These are phyloP conservation scores for Pituophis catenifer DNA, from an alignment of 2,113 vertebrate species.

Conservation along the genomic window DNA sequence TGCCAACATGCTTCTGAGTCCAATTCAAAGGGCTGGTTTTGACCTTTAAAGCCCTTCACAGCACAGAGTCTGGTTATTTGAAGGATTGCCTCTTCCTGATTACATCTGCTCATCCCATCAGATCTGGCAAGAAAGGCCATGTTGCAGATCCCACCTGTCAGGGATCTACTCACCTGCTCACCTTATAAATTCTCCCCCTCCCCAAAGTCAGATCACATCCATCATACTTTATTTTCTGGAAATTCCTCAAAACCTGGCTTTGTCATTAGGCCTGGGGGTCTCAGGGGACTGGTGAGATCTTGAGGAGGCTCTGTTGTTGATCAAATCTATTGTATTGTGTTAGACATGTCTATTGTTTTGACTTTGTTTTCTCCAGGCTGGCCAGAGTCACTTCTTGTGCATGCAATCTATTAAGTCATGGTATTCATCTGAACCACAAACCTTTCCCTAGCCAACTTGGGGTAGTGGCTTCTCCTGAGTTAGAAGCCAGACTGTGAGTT, in stretches of 20 bases:
- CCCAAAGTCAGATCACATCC: background rate
- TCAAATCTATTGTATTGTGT: background rate
- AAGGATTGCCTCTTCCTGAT: background rate
- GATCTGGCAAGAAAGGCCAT: background rate
- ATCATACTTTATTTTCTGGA: background rate
- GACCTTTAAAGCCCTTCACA: background rate
- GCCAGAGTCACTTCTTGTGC: background rate
- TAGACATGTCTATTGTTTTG: background rate
- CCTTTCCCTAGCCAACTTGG: background rate
- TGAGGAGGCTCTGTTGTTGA: background rate
- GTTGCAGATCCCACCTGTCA: background rate
- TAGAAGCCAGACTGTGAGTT: background rate
- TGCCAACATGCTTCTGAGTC: too few relatives aligned
- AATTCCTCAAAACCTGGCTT: background rate
- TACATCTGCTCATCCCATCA: background rate
- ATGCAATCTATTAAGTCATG: background rate
- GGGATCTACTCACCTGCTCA: background rate
- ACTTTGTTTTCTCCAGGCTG: background rate
- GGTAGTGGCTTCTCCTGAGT: background rate
- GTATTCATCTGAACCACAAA: background rate
- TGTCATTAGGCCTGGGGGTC: background rate
- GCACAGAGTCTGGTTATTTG: background rate
- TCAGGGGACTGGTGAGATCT: background rate
- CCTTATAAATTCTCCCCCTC: background rate
- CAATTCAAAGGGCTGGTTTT: too few relatives aligned